These are phyloP conservation scores for Numenius arquata DNA, from an alignment of 2,113 vertebrate genomes.

Conservation along the genomic window DNA sequence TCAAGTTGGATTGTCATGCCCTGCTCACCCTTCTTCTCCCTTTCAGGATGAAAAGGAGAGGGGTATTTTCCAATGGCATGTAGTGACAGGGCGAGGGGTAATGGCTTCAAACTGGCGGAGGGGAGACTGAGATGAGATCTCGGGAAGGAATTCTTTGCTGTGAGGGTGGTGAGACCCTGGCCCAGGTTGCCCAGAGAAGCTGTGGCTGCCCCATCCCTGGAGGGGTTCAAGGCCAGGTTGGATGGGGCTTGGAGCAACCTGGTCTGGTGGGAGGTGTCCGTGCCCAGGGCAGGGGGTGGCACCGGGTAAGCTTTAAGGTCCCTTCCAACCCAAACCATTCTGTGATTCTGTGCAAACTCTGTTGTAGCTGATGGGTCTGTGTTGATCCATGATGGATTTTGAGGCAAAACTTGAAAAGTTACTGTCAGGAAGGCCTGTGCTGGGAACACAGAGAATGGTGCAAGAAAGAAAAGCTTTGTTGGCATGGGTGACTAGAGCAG, in stretches of 20 bases:
- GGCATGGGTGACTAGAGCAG: fast-evolving
- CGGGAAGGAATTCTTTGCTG: no score
- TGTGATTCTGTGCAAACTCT: neutral
- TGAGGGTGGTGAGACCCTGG: no score
- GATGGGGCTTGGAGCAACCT: no score
- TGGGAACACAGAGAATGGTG: neutral
- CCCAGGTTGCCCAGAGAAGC: neutral
- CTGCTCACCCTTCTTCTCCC: neutral
- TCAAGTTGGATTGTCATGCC: fast-evolving
- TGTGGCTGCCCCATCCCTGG: neutral
- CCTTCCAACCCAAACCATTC: no score
- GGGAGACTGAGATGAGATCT: no score
- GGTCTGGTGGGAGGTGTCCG: no score
- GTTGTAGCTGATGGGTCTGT: neutral
- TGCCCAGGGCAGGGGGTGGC: no score
- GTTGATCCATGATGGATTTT: neutral
- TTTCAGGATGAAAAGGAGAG: neutral
- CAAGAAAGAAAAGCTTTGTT: neutral
- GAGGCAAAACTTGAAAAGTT: neutral
- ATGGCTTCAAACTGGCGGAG: no score
- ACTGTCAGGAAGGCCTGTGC: neutral
- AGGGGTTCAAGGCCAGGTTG: neutral
- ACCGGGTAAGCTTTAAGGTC: no score
- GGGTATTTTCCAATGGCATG: neutral
- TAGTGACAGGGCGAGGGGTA: no score